A percentile compares a stretch with the other conserved stretches of the same genome.
phyloP scores from a whole-genome alignment of 2,113 vertebrate genomes.

The Pachypanchax playfairii region DNA sequence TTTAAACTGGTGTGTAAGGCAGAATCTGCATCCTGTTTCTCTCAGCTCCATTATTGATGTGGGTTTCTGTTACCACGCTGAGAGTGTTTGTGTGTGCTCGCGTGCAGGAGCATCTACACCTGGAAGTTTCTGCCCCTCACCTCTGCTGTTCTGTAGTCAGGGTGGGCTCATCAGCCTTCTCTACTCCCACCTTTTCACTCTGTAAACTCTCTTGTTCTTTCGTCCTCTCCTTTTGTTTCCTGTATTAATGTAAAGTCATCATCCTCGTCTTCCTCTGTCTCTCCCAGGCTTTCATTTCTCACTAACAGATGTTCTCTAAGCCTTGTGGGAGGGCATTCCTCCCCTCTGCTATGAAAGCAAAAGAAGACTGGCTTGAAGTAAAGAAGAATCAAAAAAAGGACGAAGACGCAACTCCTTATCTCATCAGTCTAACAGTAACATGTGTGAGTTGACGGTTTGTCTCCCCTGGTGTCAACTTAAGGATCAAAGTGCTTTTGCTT shows the following conservation, averaged over 20 bases:
- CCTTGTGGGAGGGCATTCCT: constrained; percentile 76
- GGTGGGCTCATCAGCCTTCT: constrained; percentile 26
- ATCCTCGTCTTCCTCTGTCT: constrained; percentile 28
- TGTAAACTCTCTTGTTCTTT: constrained; percentile 31
- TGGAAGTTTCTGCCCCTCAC: constrained; percentile 37
- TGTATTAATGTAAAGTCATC: constrained; percentile 26
- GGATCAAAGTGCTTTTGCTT: constrained; percentile 68
- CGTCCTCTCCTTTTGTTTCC: constrained; percentile 27
- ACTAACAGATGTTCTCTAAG: constrained; percentile 71
- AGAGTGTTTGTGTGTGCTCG: constrained; percentile 36
- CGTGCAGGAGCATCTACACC: constrained; percentile 35
- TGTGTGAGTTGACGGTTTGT: constrained; percentile 9
- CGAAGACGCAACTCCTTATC: constrained; percentile 26
- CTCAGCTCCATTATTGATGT: constrained; percentile 67
- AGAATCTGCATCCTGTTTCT: constrained; percentile 61
- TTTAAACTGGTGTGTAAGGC: constrained; percentile 62
- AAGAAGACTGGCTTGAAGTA: constrained; percentile 39
- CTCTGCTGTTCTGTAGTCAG: constrained; percentile 33
- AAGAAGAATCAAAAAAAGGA: constrained; percentile 45
- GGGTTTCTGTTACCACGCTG: constrained; percentile 55
- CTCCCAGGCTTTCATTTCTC: constrained; percentile 59
- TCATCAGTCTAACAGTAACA: constrained; percentile 21
- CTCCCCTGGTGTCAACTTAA: constrained; percentile 67
- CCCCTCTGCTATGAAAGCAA: constrained; percentile 47
- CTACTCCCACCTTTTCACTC: constrained; percentile 31